Evolutionary conservation across 2,797 vertebrate species (phyloP).

Genomic region (Pipistrellus kuhlii): DNA sequence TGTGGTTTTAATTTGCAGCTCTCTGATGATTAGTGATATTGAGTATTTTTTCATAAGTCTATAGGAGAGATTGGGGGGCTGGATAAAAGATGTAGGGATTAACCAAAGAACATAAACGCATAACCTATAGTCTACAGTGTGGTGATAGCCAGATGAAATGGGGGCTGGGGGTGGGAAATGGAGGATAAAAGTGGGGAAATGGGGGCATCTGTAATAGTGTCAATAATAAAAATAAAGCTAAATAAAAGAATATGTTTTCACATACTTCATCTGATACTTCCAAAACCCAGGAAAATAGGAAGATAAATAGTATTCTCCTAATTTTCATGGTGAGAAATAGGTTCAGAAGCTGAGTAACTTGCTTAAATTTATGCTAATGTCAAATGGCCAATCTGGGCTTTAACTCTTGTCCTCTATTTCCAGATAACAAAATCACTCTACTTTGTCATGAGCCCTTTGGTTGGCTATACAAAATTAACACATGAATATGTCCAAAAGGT

Average conservation of each 20-base stretch:
- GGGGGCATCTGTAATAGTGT: neutral
- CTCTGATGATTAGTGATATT: neutral
- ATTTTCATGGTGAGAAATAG: slow-evolving; percentile 50
- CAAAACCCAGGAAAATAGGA: slow-evolving; percentile 56
- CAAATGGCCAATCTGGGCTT: slow-evolving; percentile 31
- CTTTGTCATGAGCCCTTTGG: neutral
- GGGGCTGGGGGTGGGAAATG: neutral
- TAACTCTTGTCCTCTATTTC: neutral
- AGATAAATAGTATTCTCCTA: slow-evolving; percentile 20
- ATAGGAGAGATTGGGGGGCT: neutral
- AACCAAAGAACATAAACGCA: neutral
- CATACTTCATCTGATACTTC: slow-evolving; percentile 21
- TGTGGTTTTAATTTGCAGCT: neutral
- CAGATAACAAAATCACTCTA: slow-evolving; percentile 23
- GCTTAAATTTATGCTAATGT: neutral
- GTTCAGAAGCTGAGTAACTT: slow-evolving; percentile 37
- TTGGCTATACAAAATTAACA: neutral
- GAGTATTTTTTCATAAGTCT: neutral
- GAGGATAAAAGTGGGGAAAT: neutral
- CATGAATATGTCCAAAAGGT: neutral
- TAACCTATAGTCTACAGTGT: neutral
- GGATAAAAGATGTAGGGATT: neutral
- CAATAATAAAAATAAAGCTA: neutral
- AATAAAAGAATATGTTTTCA: slow-evolving; percentile 54
- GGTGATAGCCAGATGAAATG: neutral